phyloP scores from a whole-genome alignment of 2,888 invertebrate genomes.

The Eupithecia inturbata region DNA sequence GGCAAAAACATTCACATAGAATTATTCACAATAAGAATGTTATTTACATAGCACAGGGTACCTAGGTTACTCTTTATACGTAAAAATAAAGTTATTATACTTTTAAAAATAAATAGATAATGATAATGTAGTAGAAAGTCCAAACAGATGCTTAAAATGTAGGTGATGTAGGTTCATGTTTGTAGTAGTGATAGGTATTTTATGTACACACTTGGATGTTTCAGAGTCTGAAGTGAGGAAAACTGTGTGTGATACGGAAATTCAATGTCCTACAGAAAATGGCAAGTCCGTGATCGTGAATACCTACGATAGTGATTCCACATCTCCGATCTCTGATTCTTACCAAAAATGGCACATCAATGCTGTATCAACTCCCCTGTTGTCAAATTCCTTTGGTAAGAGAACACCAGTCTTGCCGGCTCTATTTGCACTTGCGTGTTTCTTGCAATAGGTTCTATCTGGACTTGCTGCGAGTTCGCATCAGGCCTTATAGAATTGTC shows the following conservation, averaged over 20 bases:
- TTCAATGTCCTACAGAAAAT: slow-evolving; percentile 43
- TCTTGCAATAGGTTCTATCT: slow-evolving; percentile 65
- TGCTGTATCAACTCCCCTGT: slow-evolving; percentile 64
- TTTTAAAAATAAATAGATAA: slow-evolving; percentile 11
- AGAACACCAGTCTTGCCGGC: slow-evolving; percentile 71
- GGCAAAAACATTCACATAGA: slow-evolving; percentile 23
- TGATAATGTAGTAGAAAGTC: slow-evolving; percentile 3
- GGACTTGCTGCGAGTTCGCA: slow-evolving; percentile 79
- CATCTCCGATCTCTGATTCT: slow-evolving; percentile 55
- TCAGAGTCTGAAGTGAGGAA: slow-evolving; percentile 28
- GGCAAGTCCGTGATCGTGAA: slow-evolving; percentile 45
- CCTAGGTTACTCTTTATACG: slow-evolving; percentile 38
- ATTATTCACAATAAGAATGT: slow-evolving; percentile 39
- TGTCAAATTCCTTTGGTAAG: slow-evolving; percentile 76
- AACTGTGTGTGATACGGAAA: slow-evolving; percentile 28
- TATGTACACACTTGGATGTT: slow-evolving; percentile 31
- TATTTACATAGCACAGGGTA: slow-evolving; percentile 43
- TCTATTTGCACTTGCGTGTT: slow-evolving; percentile 79
- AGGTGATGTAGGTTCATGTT: slow-evolving; percentile 19
- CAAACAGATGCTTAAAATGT: slow-evolving; percentile 12
- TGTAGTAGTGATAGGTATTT: slow-evolving; percentile 9
- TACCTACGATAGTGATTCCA: slow-evolving; percentile 54
- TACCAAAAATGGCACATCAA: slow-evolving; percentile 77
- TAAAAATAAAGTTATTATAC: neutral
- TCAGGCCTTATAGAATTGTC: slow-evolving; percentile 80